phyloP scores from a whole-genome alignment of 2,888 invertebrate species.

The Neoitamus cyanurus region DNA sequence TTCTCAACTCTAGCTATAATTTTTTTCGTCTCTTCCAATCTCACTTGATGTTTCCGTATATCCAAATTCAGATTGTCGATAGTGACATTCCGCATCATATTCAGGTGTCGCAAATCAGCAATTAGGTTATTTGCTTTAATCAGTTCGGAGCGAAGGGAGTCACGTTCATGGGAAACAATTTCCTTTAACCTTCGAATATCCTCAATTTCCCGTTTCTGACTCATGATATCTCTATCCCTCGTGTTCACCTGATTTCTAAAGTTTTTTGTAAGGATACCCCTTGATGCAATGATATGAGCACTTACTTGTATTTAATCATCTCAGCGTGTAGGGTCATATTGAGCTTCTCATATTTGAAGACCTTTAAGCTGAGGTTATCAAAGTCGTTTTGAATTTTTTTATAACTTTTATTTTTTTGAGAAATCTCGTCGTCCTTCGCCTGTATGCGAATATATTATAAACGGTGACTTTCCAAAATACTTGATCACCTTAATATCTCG shows the following conservation, averaged over 20 bases:
- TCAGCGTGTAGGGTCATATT: background rate
- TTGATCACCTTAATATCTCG: background rate
- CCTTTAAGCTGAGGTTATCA: background rate
- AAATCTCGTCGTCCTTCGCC: background rate
- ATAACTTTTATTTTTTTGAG: background rate
- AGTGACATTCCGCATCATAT: constrained; percentile 58
- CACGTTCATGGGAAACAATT: constrained; percentile 59
- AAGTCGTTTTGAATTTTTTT: background rate
- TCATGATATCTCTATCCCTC: background rate
- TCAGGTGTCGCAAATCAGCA: constrained; percentile 58
- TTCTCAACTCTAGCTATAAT: constrained; percentile 55
- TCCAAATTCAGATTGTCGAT: constrained; percentile 59
- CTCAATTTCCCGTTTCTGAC: background rate
- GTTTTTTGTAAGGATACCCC: too few relatives aligned
- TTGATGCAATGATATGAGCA: background rate
- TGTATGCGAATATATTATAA: background rate
- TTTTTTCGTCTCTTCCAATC: constrained; percentile 57
- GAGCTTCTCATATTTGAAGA: background rate
- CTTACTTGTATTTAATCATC: background rate
- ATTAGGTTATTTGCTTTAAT: constrained; percentile 58
- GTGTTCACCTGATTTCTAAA: background rate
- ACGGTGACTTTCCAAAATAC: background rate
- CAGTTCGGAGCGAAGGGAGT: constrained; percentile 58
- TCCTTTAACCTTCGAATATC: constrained; percentile 55
- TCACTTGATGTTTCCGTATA: constrained; percentile 57